phyloP scores from a whole-genome alignment of 2,888 invertebrate species.

The Pogonocherus hispidulus region DNA sequence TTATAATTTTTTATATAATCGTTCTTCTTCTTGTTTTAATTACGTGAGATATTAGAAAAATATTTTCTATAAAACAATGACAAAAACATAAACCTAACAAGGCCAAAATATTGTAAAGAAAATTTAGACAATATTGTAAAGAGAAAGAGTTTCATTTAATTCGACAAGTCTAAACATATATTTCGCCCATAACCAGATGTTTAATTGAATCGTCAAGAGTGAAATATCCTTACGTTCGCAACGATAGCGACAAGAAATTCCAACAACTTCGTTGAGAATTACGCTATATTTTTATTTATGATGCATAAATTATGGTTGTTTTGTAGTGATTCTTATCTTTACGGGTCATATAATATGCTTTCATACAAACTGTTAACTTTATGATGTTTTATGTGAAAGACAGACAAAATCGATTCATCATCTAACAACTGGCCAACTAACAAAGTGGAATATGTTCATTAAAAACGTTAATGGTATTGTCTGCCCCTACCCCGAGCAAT shows the following conservation, averaged over 20 bases:
- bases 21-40: too few relatives aligned
- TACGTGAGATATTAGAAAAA: too few relatives aligned
- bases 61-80: too few relatives aligned
- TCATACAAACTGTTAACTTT: conserved; percentile 32
- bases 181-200: not conserved
- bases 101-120: too few relatives aligned
- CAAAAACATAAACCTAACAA: too few relatives aligned
- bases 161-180: not conserved
- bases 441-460: conserved; percentile 24
- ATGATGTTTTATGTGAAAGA: conserved; percentile 31
- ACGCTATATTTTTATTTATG: conserved; percentile 41
- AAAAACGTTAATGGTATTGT: conserved; percentile 8
- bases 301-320: conserved; percentile 40
- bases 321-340: conserved; percentile 36
- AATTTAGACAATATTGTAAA: too few relatives aligned
- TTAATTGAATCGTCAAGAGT: conserved; percentile 42
- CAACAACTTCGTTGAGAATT: conserved; percentile 35
- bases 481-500: not conserved
- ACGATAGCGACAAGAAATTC: conserved; percentile 37
- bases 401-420: conserved; percentile 41
- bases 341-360: conserved; percentile 42
- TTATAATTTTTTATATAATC: too few relatives aligned
- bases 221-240: conserved; percentile 37
- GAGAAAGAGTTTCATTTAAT: not conserved
- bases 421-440: conserved; percentile 5